These are phyloP conservation scores for Mya arenaria DNA, from an alignment of 1,140 invertebrate species.

Conservation along the genomic window DNA sequence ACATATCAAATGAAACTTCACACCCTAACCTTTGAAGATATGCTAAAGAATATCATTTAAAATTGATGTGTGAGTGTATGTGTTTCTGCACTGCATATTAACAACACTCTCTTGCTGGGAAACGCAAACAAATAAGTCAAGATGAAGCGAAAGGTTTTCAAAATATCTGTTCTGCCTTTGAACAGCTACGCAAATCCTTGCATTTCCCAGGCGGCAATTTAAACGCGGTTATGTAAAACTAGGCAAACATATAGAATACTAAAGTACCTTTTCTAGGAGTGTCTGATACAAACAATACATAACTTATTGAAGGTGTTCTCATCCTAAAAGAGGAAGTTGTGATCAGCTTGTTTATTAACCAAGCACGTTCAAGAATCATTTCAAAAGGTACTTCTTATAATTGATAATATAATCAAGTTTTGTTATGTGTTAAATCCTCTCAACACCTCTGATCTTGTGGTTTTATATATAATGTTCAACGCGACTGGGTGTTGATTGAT, in stretches of 20 bases:
- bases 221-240: conserved; percentile 98
- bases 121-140: conserved; percentile 86
- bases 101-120: conserved; percentile 95
- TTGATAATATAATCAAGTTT: too few relatives aligned
- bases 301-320: conserved; percentile 61
- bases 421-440: too few relatives aligned
- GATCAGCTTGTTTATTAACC: conserved; percentile 60
- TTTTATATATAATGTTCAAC: too few relatives aligned
- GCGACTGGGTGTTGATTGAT: too few relatives aligned
- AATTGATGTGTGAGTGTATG: too few relatives aligned
- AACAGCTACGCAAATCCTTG: conserved; percentile 98
- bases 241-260: conserved; percentile 83
- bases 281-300: conserved; percentile 58
- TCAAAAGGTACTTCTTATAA: too few relatives aligned
- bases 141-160: conserved; percentile 98
- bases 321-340: conserved; percentile 63
- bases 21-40: too few relatives aligned
- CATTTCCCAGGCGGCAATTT: conserved; percentile 98
- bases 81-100: too few relatives aligned
- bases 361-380: conserved; percentile 53
- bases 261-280: conserved; percentile 65
- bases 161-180: conserved; percentile 96
- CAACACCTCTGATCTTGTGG: too few relatives aligned
- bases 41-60: too few relatives aligned
- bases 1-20: too few relatives aligned